Conservation (phyloP, 2,113 vertebrate species). For the Lota lota region DNA sequence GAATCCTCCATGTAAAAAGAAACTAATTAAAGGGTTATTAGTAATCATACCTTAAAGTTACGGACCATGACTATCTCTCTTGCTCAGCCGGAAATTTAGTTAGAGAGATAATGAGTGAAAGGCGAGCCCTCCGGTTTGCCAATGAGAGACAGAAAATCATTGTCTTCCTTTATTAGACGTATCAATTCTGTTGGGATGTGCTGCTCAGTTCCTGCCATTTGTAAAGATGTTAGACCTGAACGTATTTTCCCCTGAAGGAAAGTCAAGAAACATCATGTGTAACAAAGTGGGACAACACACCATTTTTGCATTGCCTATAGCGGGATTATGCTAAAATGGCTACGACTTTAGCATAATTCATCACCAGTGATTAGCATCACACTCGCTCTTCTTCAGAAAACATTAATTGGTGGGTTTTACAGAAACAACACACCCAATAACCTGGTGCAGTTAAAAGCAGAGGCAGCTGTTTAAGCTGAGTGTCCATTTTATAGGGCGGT, state of each 20-base stretch:
- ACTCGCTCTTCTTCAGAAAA: background rate
- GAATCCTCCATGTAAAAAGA: conserved; percentile 19
- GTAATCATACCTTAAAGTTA: conserved; percentile 63
- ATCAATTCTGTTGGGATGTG: conserved; percentile 15
- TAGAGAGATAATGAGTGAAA: conserved; percentile 47
- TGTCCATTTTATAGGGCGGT: no score
- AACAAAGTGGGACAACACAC: conserved; percentile 22
- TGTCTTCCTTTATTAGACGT: conserved; percentile 19
- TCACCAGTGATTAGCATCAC: conserved; percentile 11
- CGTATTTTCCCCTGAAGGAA: background rate
- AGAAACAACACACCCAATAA: background rate
- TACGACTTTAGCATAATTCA: conserved; percentile 14
- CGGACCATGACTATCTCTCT: conserved; percentile 51
- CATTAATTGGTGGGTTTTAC: background rate
- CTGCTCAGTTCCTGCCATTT: background rate
- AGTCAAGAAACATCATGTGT: conserved; percentile 23
- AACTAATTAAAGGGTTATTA: conserved; percentile 61
- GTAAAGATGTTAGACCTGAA: background rate
- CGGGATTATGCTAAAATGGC: conserved; percentile 6
- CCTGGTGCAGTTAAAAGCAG: background rate
- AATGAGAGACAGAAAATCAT: conserved; percentile 9
- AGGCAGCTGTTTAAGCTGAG: no score
- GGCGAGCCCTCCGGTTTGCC: conserved; percentile 12
- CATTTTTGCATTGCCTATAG: conserved; percentile 19
- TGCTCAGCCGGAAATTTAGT: conserved; percentile 40